A percentile compares a stretch with the other conserved stretches of the same genome.
Evolutionary conservation across 2,888 invertebrate genomes (phyloP).

Genomic region (Troilus luridus): DNA sequence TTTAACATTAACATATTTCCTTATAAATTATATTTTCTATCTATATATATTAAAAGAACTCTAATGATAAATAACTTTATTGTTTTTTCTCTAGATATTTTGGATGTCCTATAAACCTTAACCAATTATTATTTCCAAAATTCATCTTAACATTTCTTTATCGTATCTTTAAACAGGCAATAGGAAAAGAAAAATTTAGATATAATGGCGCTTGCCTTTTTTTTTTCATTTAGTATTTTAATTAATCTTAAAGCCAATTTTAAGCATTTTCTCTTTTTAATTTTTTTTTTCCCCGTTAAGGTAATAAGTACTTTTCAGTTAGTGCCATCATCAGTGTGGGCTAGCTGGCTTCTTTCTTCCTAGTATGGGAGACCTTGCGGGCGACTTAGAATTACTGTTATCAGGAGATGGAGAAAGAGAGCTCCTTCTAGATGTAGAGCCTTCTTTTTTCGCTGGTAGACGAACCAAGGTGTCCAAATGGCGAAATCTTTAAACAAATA

Average conservation of each 20-base stretch:
- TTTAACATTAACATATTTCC: background rate
- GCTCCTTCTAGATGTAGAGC: slow-evolving; percentile 67
- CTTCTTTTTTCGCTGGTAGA: slow-evolving; percentile 78
- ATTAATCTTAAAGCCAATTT: background rate
- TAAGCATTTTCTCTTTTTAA: background rate
- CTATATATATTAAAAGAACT: background rate
- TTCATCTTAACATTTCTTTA: background rate
- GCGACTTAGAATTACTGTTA: slow-evolving; percentile 66
- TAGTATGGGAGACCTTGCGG: slow-evolving; percentile 57
- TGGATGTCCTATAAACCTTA: background rate
- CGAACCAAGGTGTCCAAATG: slow-evolving; percentile 90
- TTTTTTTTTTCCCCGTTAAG: background rate
- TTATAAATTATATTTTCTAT: background rate
- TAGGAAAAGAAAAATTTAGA: background rate
- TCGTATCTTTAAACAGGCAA: background rate
- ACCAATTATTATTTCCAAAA: background rate
- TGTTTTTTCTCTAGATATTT: background rate
- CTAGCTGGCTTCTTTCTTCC: slow-evolving; percentile 53
- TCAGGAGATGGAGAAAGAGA: slow-evolving; percentile 83
- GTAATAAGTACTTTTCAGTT: background rate
- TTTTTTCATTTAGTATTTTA: background rate
- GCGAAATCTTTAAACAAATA: slow-evolving; percentile 77
- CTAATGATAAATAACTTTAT: background rate
- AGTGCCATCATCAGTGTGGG: slow-evolving; percentile 36
- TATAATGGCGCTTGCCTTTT: background rate